Evolutionary conservation across 2,113 vertebrate species (phyloP).

Genomic region (Perognathus longimembris): DNA sequence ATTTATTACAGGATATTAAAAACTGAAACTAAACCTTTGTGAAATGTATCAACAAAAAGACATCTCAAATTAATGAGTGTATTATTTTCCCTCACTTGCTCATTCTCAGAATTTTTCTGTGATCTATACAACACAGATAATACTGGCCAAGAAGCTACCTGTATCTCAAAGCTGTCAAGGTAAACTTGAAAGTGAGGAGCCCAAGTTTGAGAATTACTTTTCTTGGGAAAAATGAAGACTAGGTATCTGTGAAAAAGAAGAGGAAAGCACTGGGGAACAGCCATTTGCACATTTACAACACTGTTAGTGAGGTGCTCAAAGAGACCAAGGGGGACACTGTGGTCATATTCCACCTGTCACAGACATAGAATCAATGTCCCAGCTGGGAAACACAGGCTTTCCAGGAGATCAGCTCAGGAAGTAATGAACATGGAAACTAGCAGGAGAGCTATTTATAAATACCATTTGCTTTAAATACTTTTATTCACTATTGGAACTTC

Average conservation of each 20-base stretch:
- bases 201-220: conserved; percentile 51
- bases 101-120: conserved; percentile 54
- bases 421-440: neutral
- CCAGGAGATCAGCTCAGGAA: neutral
- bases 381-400: neutral
- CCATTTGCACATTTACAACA: neutral
- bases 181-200: conserved; percentile 64
- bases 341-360: neutral
- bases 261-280: neutral
- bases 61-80: conserved; percentile 52
- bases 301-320: neutral
- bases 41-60: conserved; percentile 43
- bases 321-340: neutral
- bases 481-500: neutral
- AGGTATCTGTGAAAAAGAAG: neutral
- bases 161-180: conserved; percentile 64
- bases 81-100: neutral
- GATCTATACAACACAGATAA: conserved; percentile 55
- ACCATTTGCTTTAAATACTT: neutral
- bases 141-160: conserved; percentile 1
- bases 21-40: conserved; percentile 39
- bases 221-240: conserved; percentile 42
- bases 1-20: conserved; percentile 49
- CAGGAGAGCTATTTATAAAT: neutral
- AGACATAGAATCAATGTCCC: neutral